Evolutionary conservation across 2,797 vertebrate species (phyloP), one percentile per base, ranked within the genome.

Genomic region (Neostethus bicornis): DNA sequence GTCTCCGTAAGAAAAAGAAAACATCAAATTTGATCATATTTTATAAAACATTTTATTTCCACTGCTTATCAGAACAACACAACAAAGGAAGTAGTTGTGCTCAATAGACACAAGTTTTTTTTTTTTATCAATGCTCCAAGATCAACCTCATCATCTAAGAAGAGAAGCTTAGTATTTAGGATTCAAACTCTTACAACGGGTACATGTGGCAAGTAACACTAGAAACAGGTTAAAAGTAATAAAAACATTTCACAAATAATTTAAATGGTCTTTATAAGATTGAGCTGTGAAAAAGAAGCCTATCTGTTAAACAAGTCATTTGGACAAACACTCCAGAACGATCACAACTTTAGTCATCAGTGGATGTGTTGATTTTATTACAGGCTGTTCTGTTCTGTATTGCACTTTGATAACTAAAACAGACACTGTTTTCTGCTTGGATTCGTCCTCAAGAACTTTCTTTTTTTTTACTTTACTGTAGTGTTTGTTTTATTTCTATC

Each of bases 301-400:
- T 60, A 39, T 31, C 21, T 59, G 44, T 50, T 37, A 23, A 63
- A 59, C 12, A 51, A 58, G 47, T 45, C 56, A 34, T n/a, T n/a
- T 5, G 38, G 47, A 57, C 13, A 50, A 77, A 51, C 11, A 16
- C 21, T 67, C 32, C 24, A 34, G 48, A 56, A 39, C 47, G 37
- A 21, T 75, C 49, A 46, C 55, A 69, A 38, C 35, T 5, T 64
- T 52, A 55, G 14, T 38, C 38, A 48, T 74, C 48, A 51, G 37
- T 77, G 55, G 63, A 75, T 75, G 66, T 81, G 56, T 61, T 77
- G 66, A 84, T 43, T 75, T 66, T 70, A 59, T 69, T 60, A 50
- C 46, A 76, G 75, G 56, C 65, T 68, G 73, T 51, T 55, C 2
- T 10, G 23, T 44, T 43, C 31, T 64, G 28, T n/a, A 38, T 75